Evolutionary conservation across 23 tunicate species (phyloP).

Genomic region (Aplidium turbinatum): DNA sequence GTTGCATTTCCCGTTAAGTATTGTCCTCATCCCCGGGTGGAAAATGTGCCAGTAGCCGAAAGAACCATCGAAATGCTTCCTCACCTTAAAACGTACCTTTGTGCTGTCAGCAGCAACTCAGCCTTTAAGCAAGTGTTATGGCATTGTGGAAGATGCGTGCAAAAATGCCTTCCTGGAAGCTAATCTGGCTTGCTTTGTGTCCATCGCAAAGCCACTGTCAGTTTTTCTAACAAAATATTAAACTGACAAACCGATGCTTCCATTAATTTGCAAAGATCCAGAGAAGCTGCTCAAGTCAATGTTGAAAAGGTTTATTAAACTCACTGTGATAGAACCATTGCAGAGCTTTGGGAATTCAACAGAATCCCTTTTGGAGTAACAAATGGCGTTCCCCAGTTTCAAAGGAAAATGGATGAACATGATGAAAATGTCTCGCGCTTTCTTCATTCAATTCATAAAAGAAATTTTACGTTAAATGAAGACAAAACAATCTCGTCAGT

Average conservation of each 20-base stretch:
- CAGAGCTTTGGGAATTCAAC: too few species aligned
- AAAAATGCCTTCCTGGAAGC: slow-evolving; percentile 7
- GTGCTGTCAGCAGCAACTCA: background rate
- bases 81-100: slow-evolving; percentile 8
- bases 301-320: background rate
- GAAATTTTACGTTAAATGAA: too few species aligned
- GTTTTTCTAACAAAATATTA: slow-evolving; percentile 17
- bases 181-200: slow-evolving; percentile 15
- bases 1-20: slow-evolving; percentile 8
- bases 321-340: background rate
- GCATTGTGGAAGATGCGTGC: slow-evolving; percentile 1
- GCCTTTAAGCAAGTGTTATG: background rate
- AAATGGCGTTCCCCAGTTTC: too few species aligned
- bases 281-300: background rate
- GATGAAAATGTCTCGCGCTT: too few species aligned
- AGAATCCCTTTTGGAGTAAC: too few species aligned
- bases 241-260: background rate
- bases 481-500: too few species aligned
- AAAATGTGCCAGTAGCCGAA: slow-evolving; percentile 20
- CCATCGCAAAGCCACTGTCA: slow-evolving; percentile 7
- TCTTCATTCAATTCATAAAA: too few species aligned
- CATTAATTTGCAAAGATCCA: background rate
- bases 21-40: slow-evolving; percentile 21
- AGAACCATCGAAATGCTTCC: slow-evolving; percentile 1
- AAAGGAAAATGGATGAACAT: too few species aligned